Base-by-base conservation (phyloP, 2,888 invertebrate species). In the Rhagonycha fulva region DNA sequence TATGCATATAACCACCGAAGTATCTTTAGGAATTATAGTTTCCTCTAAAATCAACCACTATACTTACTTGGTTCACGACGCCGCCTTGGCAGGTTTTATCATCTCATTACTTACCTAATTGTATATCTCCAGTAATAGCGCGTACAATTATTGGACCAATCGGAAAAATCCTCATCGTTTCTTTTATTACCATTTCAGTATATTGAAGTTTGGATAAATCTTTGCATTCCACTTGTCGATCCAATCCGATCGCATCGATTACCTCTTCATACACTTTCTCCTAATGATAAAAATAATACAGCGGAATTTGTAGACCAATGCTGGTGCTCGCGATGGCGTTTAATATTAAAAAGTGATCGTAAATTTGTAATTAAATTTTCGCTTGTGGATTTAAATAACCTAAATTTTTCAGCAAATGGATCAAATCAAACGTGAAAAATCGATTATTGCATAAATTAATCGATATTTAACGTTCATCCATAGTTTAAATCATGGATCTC, bases 241-340 rank as follows among this genome's bases (percentile, higher is more conserved):
- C 70, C 4, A 70, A 66, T 0, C 78, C 79, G 12, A 77, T 12
- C 4, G 77, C 74, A 0, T 73, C 68, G 4, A 76, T 73, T 4
- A 81, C 71, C 71, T 81, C 81, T 67, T 80, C 32, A 47, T 76
- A 77, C 0, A 78, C 78, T n/a, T 71, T 76, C 62, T 78, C 71
- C 75, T 67, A 28, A 63, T 60, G 1, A 14, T 14, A 12, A 3
- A 12, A 4, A 19, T 19, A 19, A 19, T 19, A 19, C 19, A 19
- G 19, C 19, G 19, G 19, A 19, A 19, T 19, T 19, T 2, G 19
- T 19, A 2, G 19, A 19, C 19, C 19, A 1, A 19, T 19, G 19
- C 19, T 19, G 19, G 19, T 19, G 19, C 19, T 19, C 19, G 19
- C 19, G n/a, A n/a, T n/a, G n/a, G n/a, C n/a, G 19, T 19, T 19